Evolutionary conservation across 2,888 invertebrate genomes (phyloP).

Genomic region (Abrostola tripartita): DNA sequence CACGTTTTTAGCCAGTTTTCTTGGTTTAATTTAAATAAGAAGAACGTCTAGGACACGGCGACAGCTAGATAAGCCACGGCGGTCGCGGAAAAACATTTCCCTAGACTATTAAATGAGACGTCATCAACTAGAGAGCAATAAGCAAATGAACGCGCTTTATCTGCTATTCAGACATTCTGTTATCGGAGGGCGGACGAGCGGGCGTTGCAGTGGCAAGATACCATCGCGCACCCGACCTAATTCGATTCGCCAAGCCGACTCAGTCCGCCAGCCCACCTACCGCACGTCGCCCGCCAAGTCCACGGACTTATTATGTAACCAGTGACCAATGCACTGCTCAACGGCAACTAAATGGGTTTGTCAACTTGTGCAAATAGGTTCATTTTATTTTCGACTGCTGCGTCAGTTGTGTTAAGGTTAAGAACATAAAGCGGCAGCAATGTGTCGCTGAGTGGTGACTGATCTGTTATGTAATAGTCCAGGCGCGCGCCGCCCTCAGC

Average conservation of each 20-base stretch:
- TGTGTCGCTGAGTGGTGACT: constrained; percentile 35
- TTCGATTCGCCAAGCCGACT: constrained; percentile 75
- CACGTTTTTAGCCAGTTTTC: constrained; percentile 56
- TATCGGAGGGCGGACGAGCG: constrained; percentile 71
- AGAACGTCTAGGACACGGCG: constrained; percentile 38
- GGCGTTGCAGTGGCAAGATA: constrained; percentile 75
- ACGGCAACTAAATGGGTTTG: constrained; percentile 35
- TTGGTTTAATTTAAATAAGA: constrained; percentile 69
- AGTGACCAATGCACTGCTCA: constrained; percentile 21
- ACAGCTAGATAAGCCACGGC: constrained; percentile 75
- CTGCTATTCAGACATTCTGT: constrained; percentile 74
- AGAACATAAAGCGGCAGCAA: constrained; percentile 30
- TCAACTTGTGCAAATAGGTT: constrained; percentile 38
- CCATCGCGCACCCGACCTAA: constrained; percentile 82
- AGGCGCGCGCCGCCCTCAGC: constrained; percentile 58
- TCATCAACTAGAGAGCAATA: constrained; percentile 78
- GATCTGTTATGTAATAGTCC: constrained; percentile 52
- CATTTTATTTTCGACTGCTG: constrained; percentile 24
- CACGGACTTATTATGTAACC: constrained; percentile 45
- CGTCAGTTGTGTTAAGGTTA: constrained; percentile 24
- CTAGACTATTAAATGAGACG: constrained; percentile 70
- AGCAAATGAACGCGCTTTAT: constrained; percentile 79
- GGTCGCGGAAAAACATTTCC: constrained; percentile 74
- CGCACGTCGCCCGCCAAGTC: constrained; percentile 58
- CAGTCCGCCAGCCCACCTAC: constrained; percentile 58